Conservation (phyloP, 2,797 vertebrate species). For the Amblyraja radiata region DNA sequence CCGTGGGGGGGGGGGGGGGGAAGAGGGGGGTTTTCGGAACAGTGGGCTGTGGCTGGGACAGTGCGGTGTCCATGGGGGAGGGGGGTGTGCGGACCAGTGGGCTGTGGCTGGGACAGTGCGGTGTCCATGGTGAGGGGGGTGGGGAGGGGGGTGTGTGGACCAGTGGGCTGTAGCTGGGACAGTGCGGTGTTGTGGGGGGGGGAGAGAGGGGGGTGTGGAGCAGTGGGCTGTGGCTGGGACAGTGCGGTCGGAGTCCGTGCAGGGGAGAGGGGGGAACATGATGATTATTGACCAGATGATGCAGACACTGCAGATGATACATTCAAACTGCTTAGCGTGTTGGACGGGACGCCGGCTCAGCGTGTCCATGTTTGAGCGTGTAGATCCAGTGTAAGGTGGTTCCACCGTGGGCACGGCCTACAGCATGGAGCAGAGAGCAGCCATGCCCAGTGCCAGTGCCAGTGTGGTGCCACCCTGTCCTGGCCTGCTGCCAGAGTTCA, state of each 20-base stretch:
- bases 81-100: too few relatives aligned
- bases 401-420: neutral
- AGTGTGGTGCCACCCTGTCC: neutral
- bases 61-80: too few relatives aligned
- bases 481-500: conserved; percentile 47
- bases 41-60: too few relatives aligned
- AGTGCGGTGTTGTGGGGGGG: too few relatives aligned
- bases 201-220: too few relatives aligned
- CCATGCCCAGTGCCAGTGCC: neutral
- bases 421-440: neutral
- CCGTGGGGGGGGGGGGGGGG: neutral
- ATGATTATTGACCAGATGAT: neutral
- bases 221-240: too few relatives aligned
- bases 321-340: neutral
- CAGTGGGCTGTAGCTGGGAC: too few relatives aligned
- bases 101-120: too few relatives aligned
- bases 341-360: neutral
- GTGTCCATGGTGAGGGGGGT: too few relatives aligned
- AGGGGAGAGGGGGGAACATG: neutral
- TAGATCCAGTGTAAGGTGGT: neutral
- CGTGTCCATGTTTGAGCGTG: too few relatives aligned
- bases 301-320: neutral
- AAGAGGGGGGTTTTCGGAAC: too few relatives aligned
- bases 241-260: neutral
- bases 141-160: too few relatives aligned